These are phyloP conservation scores for Rhyacophila evoluta DNA, from an alignment of 2,888 invertebrate species.

Conservation along the genomic window DNA sequence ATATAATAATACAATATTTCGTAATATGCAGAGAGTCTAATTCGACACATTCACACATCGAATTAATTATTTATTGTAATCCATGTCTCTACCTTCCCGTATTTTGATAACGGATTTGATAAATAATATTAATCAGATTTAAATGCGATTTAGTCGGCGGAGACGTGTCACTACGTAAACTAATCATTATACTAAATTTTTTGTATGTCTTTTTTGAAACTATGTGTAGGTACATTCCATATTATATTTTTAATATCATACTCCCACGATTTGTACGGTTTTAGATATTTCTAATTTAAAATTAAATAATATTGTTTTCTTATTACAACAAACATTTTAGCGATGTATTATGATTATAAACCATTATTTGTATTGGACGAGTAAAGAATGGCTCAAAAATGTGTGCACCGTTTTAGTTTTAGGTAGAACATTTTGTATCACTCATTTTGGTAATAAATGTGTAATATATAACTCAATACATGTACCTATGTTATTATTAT, in stretches of 20 bases:
- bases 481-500: slow-evolving; percentile 54
- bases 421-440: slow-evolving; percentile 53
- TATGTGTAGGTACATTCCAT: not conserved
- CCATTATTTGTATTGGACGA: slow-evolving; percentile 46
- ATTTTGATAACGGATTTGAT: not conserved
- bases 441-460: slow-evolving; percentile 52
- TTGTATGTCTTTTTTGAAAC: too few relatives aligned
- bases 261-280: not conserved
- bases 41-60: not conserved
- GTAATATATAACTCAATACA: slow-evolving; percentile 49
- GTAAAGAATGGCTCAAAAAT: slow-evolving; percentile 50
- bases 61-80: not conserved
- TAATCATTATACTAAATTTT: not conserved
- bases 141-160: not conserved
- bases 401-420: slow-evolving; percentile 53
- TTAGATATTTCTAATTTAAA: not conserved
- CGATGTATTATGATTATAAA: slow-evolving; percentile 33
- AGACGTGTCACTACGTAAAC: not conserved
- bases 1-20: too few relatives aligned
- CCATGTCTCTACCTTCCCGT: not conserved
- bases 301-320: not conserved
- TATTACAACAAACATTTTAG: not conserved
- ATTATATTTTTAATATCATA: not conserved
- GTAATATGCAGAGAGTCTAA: too few relatives aligned
- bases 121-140: not conserved